Base-by-base conservation (phyloP, 2,113 vertebrate species). In the Lamprotornis superbus region DNA sequence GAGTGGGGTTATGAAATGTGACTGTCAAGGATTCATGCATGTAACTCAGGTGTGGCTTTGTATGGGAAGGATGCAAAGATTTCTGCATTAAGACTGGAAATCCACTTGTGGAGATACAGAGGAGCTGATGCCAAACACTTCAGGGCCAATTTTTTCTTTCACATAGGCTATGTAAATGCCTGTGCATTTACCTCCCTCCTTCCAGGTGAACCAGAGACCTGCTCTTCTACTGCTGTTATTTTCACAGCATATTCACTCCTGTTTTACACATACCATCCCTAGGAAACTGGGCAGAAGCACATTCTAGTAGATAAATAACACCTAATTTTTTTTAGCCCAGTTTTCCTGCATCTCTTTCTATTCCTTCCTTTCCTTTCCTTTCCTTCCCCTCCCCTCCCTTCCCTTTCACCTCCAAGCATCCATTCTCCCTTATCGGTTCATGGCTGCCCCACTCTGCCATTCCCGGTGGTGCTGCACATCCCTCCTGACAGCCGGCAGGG, bases 371-470 rank as follows among this genome's bases (percentile, higher is more conserved):
- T 57, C 37, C 21, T 50, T 75, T 57, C 37, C 37, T 37, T 37
- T 10, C 21, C 31, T 28, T 60, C 15, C 50, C 20, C 14, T 83
- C 12, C 31, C 56, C 5, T 76, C 22, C 28, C 33, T 39, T 24
- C 44, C 42, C 22, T 74, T 47, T 84, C n/a, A 31, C 7, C 24
- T 42, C 35, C 1, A 5, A 83, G 30, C 35, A 44, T 33, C 63
- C 37, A 1, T 52, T 35, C 39, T 56, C 55, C 21, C 27, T 53
- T 53, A 4, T 31, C 9, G 0, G 1, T 9, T 11, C 33, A 5
- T 0, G 1, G 39, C 76, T 81, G 61, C n/a, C 42, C 0, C 4
- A 1, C 46, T 40, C 42, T 19, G 46, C 42, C 42, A 2, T 20
- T 67, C 50, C 4, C 6, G 15, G 64, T 7, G 39, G 64, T 7